Conservation (phyloP, 2,888 invertebrate species). For the Antheraea yamamai region DNA sequence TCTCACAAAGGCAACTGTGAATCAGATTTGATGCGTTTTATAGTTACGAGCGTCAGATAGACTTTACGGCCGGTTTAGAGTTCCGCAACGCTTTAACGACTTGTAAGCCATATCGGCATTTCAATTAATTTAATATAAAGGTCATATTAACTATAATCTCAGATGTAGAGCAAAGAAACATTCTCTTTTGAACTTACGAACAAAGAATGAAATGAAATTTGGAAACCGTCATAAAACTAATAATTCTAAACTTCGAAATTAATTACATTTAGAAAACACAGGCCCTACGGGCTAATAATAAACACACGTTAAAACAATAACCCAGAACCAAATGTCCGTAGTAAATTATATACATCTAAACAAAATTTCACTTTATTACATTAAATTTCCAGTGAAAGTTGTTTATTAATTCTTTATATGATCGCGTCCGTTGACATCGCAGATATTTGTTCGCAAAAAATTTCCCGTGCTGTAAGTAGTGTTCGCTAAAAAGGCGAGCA, state of each 20-base stretch:
- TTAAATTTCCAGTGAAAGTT: conserved; percentile 47
- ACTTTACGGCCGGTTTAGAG: conserved; percentile 58
- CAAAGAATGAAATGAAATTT: conserved; percentile 9
- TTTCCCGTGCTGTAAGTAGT: conserved; percentile 66
- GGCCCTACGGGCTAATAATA: conserved; percentile 1
- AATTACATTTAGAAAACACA: conserved; percentile 3
- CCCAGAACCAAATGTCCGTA: conserved; percentile 13
- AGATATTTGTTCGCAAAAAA: conserved; percentile 75
- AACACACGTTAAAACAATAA: background rate
- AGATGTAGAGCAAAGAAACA: conserved; percentile 16
- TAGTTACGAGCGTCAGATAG: conserved; percentile 63
- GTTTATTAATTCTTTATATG: conserved; percentile 53
- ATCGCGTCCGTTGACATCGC: conserved; percentile 69
- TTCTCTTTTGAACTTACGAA: conserved; percentile 18
- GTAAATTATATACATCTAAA: conserved; percentile 20
- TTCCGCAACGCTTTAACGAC: conserved; percentile 46
- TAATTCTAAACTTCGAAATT: conserved; percentile 6
- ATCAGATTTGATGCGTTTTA: conserved; percentile 70
- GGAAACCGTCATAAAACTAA: conserved; percentile 1
- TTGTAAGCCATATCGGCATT: conserved; percentile 47
- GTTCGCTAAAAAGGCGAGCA: conserved; percentile 79
- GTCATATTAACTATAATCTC: conserved; percentile 20
- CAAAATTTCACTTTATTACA: conserved; percentile 35
- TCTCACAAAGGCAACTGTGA: conserved; percentile 66
- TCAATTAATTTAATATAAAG: conserved; percentile 39